Conservation (phyloP, 2,888 invertebrate genomes). For the Eugnorisma glareosa region DNA sequence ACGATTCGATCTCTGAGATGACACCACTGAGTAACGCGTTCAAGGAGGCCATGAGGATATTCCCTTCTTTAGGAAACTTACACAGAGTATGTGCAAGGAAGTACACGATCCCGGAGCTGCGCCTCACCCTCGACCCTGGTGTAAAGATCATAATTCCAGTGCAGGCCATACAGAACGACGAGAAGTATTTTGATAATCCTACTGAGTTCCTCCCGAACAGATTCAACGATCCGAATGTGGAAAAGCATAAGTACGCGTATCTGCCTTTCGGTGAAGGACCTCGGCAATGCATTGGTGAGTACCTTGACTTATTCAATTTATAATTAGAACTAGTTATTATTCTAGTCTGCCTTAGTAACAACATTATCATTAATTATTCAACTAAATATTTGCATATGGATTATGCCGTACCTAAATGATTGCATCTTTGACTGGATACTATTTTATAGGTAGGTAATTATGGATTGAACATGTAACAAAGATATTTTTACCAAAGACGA, state of each 20-base stretch:
- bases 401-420: neutral
- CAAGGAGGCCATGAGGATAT: slow-evolving; percentile 79
- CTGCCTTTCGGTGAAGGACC: slow-evolving; percentile 82
- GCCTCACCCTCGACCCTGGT: slow-evolving; percentile 77
- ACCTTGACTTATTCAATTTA: neutral
- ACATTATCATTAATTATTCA: neutral
- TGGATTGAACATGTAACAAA: neutral
- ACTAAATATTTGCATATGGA: neutral
- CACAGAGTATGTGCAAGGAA: slow-evolving; percentile 75
- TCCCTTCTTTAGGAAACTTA: slow-evolving; percentile 77
- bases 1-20: slow-evolving; percentile 80
- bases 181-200: slow-evolving; percentile 79
- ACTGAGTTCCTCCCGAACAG: slow-evolving; percentile 76
- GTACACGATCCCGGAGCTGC: slow-evolving; percentile 74
- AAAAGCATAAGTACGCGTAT: slow-evolving; percentile 72
- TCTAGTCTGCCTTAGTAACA: neutral
- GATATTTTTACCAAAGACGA: too few species aligned
- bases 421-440: neutral
- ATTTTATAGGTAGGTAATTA: neutral
- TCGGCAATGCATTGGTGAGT: slow-evolving; percentile 80
- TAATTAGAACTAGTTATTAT: slow-evolving; percentile 10
- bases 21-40: slow-evolving; percentile 74
- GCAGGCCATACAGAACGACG: slow-evolving; percentile 80
- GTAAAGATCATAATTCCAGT: slow-evolving; percentile 79
- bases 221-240: slow-evolving; percentile 67